Evolutionary conservation across 2,113 vertebrate genomes (phyloP), one percentile per base, ranked within the genome.

Genomic region (Jacana jacana): DNA sequence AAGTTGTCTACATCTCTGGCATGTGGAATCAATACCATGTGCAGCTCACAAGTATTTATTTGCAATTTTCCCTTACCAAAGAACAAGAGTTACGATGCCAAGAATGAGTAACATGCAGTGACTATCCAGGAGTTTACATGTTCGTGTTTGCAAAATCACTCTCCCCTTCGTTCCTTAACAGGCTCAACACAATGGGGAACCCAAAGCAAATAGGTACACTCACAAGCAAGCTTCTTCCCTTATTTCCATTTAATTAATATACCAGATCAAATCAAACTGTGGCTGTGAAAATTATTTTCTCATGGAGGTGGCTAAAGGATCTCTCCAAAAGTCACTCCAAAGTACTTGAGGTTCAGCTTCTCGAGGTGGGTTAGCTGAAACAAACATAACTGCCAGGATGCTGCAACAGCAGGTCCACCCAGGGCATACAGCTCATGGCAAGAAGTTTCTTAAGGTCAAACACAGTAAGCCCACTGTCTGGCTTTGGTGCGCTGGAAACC

Each of bases 381-480:
- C 31, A 77, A 86, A 81, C n/a, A 5, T 7, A 85, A 52, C 78
- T 13, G 60, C 64, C 42, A 82, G 66, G 60, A 39, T 48, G 63
- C 72, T 71, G 71, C 82, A 78, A 80, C 44, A 66, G 84, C 86
- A 88, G 77, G 68, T 94, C 76, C 64, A 78, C 13, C 22, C 64
- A 78, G 88, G 84, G 73, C 81, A 92, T 13, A 28, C 17, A 60
- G 82, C 65, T 92, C 69, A n/a, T 4, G 52, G 81, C 49, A 58
- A 90, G 81, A 91, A 95, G 97, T 86, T 88, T 94, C 92, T 87
- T 96, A 91, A 96, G 96, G 97, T 96, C 93, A 97, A 58, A 77
- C 30, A 65, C 55, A 82, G 64, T 94, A 96, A 97, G 73, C 63
- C 48, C 73, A 63, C 86, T 81, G 94, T 95, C 93, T 95, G 89